phyloP scores from a whole-genome alignment of 2,797 vertebrate genomes.

The Hippoglossus hippoglossus region DNA sequence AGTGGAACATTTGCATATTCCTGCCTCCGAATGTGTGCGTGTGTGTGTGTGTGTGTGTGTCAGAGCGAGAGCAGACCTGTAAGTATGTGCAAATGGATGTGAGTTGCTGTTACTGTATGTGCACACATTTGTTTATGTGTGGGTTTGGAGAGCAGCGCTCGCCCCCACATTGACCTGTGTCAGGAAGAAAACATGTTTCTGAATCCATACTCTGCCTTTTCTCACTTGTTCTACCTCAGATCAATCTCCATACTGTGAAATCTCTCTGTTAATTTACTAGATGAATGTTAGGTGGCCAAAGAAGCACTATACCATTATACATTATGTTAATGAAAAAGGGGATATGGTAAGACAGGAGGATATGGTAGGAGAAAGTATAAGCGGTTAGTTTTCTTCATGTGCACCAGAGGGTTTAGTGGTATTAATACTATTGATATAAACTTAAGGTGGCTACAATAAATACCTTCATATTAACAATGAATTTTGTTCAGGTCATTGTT shows the following conservation, averaged over 20 bases:
- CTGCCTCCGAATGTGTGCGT: conserved; percentile 16
- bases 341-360: neutral
- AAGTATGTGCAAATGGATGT: conserved; percentile 35
- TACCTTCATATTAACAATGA: neutral
- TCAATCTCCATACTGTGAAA: conserved; percentile 39
- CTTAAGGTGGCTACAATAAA: neutral
- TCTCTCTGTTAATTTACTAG: conserved; percentile 16
- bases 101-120: conserved; percentile 45
- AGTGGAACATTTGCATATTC: conserved; percentile 19
- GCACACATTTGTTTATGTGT: conserved; percentile 70
- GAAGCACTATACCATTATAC: neutral
- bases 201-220: conserved; percentile 58
- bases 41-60: conserved; percentile 13
- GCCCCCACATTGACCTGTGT: conserved; percentile 61
- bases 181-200: conserved; percentile 48
- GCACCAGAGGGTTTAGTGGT: neutral
- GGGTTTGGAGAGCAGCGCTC: conserved; percentile 65
- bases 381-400: neutral
- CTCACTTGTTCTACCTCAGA: conserved; percentile 34
- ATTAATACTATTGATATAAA: neutral
- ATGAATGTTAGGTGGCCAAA: neutral
- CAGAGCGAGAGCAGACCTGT: conserved; percentile 1
- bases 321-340: neutral
- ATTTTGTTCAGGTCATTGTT: too few species aligned
- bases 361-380: neutral